phyloP scores from a whole-genome alignment of 2,113 vertebrate species.

The Garra rufa region DNA sequence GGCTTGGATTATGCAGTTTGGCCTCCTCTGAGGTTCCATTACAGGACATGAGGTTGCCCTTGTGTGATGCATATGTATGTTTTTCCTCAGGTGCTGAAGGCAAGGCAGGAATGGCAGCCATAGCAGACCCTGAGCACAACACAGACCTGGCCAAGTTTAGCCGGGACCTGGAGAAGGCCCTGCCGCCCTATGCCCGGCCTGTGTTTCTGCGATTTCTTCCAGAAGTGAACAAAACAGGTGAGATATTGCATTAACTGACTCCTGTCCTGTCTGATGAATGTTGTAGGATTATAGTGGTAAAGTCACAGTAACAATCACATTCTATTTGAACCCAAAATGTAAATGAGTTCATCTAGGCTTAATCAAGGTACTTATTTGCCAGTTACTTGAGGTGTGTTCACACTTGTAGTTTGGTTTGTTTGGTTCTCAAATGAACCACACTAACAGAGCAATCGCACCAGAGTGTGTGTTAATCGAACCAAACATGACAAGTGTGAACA shows the following conservation, averaged over 20 bases:
- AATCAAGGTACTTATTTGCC: background rate
- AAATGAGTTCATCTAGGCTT: too few species aligned
- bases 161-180: slow-evolving; percentile 84
- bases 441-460: too few species aligned
- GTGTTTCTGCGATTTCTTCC: slow-evolving; percentile 90
- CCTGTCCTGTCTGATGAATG: too few species aligned
- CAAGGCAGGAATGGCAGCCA: slow-evolving; percentile 97
- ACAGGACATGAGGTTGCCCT: background rate
- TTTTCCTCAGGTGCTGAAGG: slow-evolving; percentile 85
- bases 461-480: too few species aligned
- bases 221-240: slow-evolving; percentile 93
- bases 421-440: too few species aligned
- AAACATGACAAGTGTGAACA: too few species aligned
- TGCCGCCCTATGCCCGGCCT: slow-evolving; percentile 87
- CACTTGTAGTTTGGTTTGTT: too few species aligned
- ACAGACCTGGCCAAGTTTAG: slow-evolving; percentile 85
- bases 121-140: slow-evolving; percentile 77
- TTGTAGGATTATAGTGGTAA: background rate
- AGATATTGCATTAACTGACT: too few species aligned
- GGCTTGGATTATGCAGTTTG: background rate
- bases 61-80: background rate
- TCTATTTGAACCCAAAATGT: too few species aligned
- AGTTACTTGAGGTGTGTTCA: too few species aligned
- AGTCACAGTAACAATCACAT: background rate
- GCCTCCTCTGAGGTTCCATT: background rate